Evolutionary conservation across 2,888 invertebrate species (phyloP).

Genomic region (Leucophenga montana): DNA sequence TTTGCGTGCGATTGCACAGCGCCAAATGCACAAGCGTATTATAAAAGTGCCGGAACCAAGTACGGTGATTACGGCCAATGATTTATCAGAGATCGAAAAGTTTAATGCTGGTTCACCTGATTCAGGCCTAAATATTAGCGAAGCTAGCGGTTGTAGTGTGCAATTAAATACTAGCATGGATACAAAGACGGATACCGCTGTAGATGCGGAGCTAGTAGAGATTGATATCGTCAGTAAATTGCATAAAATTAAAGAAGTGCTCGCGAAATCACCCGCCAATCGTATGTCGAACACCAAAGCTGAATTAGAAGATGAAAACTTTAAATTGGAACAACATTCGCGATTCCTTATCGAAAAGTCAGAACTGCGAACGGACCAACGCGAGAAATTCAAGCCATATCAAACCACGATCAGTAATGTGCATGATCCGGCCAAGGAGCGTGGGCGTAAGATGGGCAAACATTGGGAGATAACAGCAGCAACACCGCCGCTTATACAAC

Average conservation of each 20-base stretch:
- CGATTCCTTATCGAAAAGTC: constrained; percentile 66
- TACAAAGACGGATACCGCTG: constrained; percentile 21
- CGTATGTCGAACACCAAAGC: constrained; percentile 41
- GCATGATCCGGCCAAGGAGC: constrained; percentile 70
- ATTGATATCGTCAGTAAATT: constrained; percentile 46
- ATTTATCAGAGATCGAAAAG: constrained; percentile 68
- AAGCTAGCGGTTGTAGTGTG: constrained; percentile 20
- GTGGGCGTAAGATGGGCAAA: constrained; percentile 62
- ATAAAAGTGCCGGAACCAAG: constrained; percentile 52
- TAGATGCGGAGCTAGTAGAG: constrained; percentile 53
- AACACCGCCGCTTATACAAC: constrained; percentile 69
- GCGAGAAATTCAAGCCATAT: constrained; percentile 69
- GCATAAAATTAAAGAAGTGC: not conserved
- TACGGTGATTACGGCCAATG: constrained; percentile 64
- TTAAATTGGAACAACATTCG: constrained; percentile 63
- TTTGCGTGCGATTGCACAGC: constrained; percentile 68
- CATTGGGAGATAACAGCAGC: constrained; percentile 72
- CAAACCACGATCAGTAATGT: constrained; percentile 70
- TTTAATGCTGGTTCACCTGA: constrained; percentile 52
- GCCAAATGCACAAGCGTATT: constrained; percentile 65
- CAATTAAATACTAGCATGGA: constrained; percentile 18
- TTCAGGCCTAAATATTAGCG: constrained; percentile 25
- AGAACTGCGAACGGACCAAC: constrained; percentile 46
- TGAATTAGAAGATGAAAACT: not conserved
- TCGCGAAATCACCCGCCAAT: constrained; percentile 40